Conservation (phyloP, 2,113 vertebrate species). For the Ifrita kowaldi region DNA sequence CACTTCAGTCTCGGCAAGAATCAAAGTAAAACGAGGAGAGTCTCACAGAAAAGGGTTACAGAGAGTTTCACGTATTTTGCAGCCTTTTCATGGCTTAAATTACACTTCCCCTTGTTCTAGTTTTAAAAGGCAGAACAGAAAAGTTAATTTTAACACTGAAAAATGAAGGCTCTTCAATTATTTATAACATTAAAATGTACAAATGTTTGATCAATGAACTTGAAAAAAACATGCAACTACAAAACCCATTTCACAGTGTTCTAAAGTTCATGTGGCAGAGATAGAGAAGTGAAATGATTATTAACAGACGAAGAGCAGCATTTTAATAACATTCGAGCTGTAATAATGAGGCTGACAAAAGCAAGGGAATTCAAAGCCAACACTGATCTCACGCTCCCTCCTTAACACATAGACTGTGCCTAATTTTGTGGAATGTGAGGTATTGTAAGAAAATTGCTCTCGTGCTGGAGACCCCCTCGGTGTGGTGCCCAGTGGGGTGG, state of each 20-base stretch:
- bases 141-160: slow-evolving; percentile 69
- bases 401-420: slow-evolving; percentile 15
- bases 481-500: slow-evolving; percentile 24
- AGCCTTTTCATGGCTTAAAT: slow-evolving; percentile 69
- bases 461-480: not conserved
- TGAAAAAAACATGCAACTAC: slow-evolving; percentile 68
- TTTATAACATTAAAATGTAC: slow-evolving; percentile 75
- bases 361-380: slow-evolving; percentile 60
- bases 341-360: slow-evolving; percentile 72
- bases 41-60: slow-evolving; percentile 57
- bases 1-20: slow-evolving; percentile 52
- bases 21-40: slow-evolving; percentile 57
- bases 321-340: slow-evolving; percentile 66
- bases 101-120: slow-evolving; percentile 64
- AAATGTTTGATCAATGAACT: slow-evolving; percentile 75
- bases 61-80: slow-evolving; percentile 55
- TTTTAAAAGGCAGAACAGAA: slow-evolving; percentile 71
- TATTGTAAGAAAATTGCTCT: slow-evolving; percentile 2
- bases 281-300: slow-evolving; percentile 67
- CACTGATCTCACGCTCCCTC: not conserved
- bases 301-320: slow-evolving; percentile 66
- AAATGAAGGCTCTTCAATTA: slow-evolving; percentile 72
- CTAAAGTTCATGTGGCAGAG: slow-evolving; percentile 68
- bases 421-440: slow-evolving; percentile 34
- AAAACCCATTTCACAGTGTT: slow-evolving; percentile 66